Evolutionary conservation across 2,113 vertebrate genomes (phyloP).

Genomic region (Microcebus lehilahytsara): DNA sequence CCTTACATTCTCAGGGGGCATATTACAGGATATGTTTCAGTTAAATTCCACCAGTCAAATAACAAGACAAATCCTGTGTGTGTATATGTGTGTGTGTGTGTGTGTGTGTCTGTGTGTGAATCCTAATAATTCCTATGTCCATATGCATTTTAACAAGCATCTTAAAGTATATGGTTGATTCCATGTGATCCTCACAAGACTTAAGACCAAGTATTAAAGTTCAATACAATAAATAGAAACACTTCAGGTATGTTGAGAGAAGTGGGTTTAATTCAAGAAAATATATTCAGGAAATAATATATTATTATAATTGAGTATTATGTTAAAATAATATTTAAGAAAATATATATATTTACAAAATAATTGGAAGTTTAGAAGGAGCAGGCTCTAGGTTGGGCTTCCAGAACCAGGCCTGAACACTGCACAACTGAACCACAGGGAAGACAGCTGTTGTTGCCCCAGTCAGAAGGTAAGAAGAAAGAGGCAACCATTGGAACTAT

Average conservation of each 20-base stretch:
- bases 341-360: not conserved
- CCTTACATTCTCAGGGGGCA: not conserved
- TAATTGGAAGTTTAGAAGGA: not conserved
- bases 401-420: not conserved
- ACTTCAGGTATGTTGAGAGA: not conserved
- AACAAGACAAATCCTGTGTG: not conserved
- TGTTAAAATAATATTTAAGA: too few species aligned
- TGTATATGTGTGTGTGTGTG: too few species aligned
- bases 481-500: not conserved
- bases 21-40: not conserved
- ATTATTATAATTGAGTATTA: too few species aligned
- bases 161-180: conserved; percentile 2
- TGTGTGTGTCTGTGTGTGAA: not conserved
- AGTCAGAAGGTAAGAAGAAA: not conserved
- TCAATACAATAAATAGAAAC: not conserved
- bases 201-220: not conserved
- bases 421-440: not conserved
- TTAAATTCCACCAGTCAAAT: not conserved
- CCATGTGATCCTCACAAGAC: not conserved
- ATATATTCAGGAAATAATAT: not conserved
- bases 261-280: not conserved
- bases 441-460: not conserved
- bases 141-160: not conserved
- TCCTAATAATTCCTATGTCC: not conserved
- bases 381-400: not conserved